Evolutionary conservation across 2,113 vertebrate genomes (phyloP), one percentile per base, ranked within the genome.

Genomic region (Actenoides hombroni): DNA sequence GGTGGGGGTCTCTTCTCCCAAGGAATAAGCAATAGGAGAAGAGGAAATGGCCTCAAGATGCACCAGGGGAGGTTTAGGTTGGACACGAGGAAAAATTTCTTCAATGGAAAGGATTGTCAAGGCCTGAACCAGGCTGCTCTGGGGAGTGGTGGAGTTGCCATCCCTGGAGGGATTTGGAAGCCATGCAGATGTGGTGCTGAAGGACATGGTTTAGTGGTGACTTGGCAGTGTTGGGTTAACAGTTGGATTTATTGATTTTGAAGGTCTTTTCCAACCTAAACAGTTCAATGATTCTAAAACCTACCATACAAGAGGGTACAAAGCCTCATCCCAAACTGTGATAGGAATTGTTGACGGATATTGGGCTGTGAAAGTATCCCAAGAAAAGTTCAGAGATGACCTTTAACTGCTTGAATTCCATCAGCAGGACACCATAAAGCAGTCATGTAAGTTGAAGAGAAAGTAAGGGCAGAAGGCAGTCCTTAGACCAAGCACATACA

Each of bases 181-280:
- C 23, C 3, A 1, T 20, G 39, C 9, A 46, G n/a, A 39, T 1
- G 7, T 25, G 44, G 13, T 0, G 0, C 28, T 64, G 12, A 44
- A 19, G 40, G 29, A 67, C 39, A 19, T 19, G 40, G 61, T 11
- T 28, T 28, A 61, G 37, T 64, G 40, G 64, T 9, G 40, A 26
- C 2, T 8, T 70, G 25, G 17, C 25, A 42, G 53, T 9, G 8
- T 3, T 21, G 13, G 9, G 12, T 44, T 33, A 7, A 46, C 0
- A 1, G 33, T 24, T 59, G 28, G 28, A 84, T 26, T 53, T 53
- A 16, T 44, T 2, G 1, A 48, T 46, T 28, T n/a, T 51, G 33
- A 60, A 26, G 23, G 44, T 53, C 51, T 51, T 73, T 59, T 73
- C 75, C 37, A 73, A 59, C 18, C 13, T 14, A n/a, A 73, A 64